Evolutionary conservation across 2,888 invertebrate species (phyloP).

Genomic region (Orthonevra nobilis): DNA sequence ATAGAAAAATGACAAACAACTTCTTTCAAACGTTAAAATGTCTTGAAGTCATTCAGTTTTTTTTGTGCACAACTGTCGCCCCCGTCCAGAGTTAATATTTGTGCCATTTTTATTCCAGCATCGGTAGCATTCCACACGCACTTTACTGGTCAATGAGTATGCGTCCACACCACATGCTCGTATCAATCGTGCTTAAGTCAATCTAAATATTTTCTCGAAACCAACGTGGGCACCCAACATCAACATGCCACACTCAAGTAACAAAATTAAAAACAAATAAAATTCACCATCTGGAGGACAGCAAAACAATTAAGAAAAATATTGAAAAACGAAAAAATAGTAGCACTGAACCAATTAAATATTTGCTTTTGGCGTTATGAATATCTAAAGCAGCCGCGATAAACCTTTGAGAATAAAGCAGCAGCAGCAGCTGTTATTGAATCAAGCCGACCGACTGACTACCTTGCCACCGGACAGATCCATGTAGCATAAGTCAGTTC

Average conservation of each 20-base stretch:
- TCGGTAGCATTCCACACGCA: too few relatives aligned
- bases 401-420: conserved; percentile 11
- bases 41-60: conserved; percentile 7
- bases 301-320: neutral
- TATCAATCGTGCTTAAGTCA: too few relatives aligned
- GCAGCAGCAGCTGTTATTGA: conserved; percentile 9
- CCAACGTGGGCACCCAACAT: neutral
- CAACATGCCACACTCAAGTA: conserved; percentile 11
- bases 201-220: conserved; percentile 20
- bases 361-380: conserved; percentile 56
- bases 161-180: conserved; percentile 40
- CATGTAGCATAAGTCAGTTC: conserved; percentile 35
- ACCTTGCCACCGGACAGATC: neutral
- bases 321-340: conserved; percentile 21
- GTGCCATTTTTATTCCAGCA: neutral
- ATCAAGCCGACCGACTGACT: too few relatives aligned
- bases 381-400: conserved; percentile 35
- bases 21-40: too few relatives aligned
- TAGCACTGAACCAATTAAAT: conserved; percentile 65
- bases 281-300: neutral
- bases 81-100: conserved; percentile 37
- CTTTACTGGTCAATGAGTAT: conserved; percentile 11
- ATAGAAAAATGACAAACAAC: neutral
- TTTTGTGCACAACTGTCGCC: neutral
- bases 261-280: conserved; percentile 39